Conservation (phyloP, 2,797 vertebrate genomes). For the Pangasius djambal region DNA sequence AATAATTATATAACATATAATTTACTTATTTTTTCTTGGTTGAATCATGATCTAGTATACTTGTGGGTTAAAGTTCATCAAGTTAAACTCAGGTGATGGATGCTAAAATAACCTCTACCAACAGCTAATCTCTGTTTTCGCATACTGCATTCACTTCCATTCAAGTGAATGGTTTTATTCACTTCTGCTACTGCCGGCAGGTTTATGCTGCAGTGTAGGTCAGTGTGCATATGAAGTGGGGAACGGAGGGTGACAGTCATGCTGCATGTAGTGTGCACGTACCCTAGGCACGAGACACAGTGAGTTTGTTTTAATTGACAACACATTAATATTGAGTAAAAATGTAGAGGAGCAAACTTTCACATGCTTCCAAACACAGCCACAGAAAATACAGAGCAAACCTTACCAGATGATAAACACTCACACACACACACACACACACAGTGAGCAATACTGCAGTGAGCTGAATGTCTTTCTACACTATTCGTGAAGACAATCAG, state of each 20-base stretch:
- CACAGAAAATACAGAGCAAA: background rate
- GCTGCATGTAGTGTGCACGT: background rate
- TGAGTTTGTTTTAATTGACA: background rate
- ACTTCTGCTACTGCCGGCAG: background rate
- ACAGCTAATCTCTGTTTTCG: background rate
- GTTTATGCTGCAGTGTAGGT: too few species aligned
- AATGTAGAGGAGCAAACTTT: background rate
- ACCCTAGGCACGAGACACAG: background rate
- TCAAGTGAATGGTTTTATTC: background rate
- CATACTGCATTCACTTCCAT: background rate
- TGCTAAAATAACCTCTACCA: background rate
- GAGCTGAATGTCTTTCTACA: background rate
- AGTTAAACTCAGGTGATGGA: background rate
- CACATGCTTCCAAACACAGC: background rate
- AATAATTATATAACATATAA: too few species aligned
- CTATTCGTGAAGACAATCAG: background rate
- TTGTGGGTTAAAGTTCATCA: constrained; percentile 1
- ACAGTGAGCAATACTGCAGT: background rate
- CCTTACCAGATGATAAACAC: background rate
- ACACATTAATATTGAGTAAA: background rate
- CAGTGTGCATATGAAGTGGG: background rate
- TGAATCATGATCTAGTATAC: background rate
- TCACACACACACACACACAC: background rate
- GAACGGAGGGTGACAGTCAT: background rate
- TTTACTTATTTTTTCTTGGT: background rate